Base-by-base conservation (phyloP, 2,888 invertebrate species). In the Pseudococcus longispinus region DNA sequence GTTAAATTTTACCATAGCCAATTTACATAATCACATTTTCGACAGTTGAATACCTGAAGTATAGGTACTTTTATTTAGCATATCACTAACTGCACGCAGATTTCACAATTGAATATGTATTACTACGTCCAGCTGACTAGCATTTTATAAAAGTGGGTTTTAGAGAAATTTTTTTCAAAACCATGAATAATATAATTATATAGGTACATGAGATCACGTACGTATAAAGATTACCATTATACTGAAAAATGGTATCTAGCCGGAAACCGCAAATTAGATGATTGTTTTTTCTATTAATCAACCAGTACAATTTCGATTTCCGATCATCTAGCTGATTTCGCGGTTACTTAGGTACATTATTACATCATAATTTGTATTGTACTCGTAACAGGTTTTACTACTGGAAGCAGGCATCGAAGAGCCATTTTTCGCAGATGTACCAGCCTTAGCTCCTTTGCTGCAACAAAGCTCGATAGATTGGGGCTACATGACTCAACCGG, bases 381-480 rank as follows among this genome's bases (percentile, higher is more conserved):
- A 37, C 8, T 37, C 9, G 8, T 9, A 13, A 29, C 87, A 89
- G 90, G 89, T 90, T 20, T 87, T 90, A 46, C 88, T 90, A n/a
- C 88, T 90, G 42, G 90, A 90, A 87, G 90, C 90, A 8, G 90
- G 89, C 18, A 89, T 88, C 9, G 90, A 90, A 84, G 90, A 90
- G 87, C 90, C 90, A 0, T 87, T 88, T n/a, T 89, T 90, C 18
- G 89, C 90, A 1, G 90, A 90, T 42, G 90, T 90, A 4, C 91
- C 91, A 2, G 90, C 90, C 2, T 88, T 90, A n/a, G 90, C 90
- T 3, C 90, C 90, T 15, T 90, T 91, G 87, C 89, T 91, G 37
- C 90, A 91, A 88, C 88, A 90, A 42, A 90, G 90, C 85, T 90
- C 90, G 65, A 89, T 91, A 23, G 91, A 91, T 89, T 91, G 91